Percentiles rank a stretch among this genome's conserved stretches.
These are phyloP conservation scores for Galerucella pusilla DNA, from an alignment of 2,888 invertebrate genomes.

Conservation along the genomic window DNA sequence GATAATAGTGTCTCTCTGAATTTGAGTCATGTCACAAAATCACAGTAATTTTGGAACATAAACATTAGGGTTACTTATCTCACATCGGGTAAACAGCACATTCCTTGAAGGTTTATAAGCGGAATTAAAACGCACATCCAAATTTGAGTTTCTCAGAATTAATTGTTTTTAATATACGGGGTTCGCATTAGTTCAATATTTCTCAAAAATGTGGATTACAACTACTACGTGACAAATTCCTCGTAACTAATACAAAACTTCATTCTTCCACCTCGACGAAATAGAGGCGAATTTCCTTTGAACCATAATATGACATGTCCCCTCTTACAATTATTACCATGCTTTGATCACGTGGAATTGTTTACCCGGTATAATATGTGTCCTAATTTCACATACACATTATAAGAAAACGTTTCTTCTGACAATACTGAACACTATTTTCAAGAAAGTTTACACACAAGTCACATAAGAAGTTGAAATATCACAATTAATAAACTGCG, in stretches of 20 bases:
- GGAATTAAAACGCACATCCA: neutral
- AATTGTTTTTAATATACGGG: conserved; percentile 24
- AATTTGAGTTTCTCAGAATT: neutral
- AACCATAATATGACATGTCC: conserved; percentile 32
- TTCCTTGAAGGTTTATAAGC: conserved; percentile 17
- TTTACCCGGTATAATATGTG: conserved; percentile 53
- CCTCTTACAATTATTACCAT: conserved; percentile 55
- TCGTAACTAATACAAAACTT: conserved; percentile 49
- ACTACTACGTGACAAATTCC: conserved; percentile 55
- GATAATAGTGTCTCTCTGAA: conserved; percentile 88
- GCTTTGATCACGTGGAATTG: conserved; percentile 63
- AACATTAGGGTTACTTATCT: conserved; percentile 35
- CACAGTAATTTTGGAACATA: conserved; percentile 40
- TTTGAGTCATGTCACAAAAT: conserved; percentile 73
- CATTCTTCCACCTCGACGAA: conserved; percentile 53
- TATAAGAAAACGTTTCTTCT: neutral
- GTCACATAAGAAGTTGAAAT: neutral
- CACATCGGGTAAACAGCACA: conserved; percentile 24
- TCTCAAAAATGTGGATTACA: conserved; percentile 11
- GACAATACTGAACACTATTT: conserved; percentile 6
- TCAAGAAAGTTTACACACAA: conserved; percentile 1
- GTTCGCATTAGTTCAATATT: conserved; percentile 30
- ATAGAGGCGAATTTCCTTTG: conserved; percentile 57
- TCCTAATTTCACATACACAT: conserved; percentile 21
- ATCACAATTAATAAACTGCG: conserved; percentile 33